Conservation (phyloP, 2,113 vertebrate species). For the Calypte anna region DNA sequence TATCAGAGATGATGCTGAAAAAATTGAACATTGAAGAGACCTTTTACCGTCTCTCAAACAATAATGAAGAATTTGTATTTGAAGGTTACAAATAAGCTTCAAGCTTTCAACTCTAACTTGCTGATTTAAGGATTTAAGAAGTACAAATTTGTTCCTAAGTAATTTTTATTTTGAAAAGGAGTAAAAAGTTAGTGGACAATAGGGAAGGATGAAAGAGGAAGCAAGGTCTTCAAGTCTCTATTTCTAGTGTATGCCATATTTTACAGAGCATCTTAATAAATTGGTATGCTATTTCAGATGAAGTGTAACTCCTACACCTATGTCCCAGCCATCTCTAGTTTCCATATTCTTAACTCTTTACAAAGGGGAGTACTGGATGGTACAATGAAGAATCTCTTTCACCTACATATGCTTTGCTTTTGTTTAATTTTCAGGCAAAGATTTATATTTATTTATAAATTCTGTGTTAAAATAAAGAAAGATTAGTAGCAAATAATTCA, state of each 20-base stretch:
- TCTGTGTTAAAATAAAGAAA: neutral
- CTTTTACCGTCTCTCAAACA: neutral
- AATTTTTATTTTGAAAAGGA: neutral
- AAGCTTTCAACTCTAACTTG: neutral
- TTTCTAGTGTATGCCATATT: neutral
- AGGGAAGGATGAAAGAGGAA: neutral
- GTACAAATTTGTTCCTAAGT: neutral
- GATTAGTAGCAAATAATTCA: neutral
- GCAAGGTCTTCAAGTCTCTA: neutral
- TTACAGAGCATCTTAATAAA: neutral
- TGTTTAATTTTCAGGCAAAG: neutral
- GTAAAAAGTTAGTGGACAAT: neutral
- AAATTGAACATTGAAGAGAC: neutral
- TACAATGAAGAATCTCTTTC: neutral
- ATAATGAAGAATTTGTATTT: neutral
- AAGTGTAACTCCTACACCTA: neutral
- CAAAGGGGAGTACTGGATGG: neutral
- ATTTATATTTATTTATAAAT: neutral
- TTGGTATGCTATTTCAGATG: neutral
- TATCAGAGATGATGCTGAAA: neutral
- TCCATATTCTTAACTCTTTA: neutral
- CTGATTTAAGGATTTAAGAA: neutral
- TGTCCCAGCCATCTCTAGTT: neutral
- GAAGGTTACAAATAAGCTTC: neutral
- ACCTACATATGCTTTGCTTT: neutral